Conservation (phyloP, 2,888 invertebrate genomes). For the Tetheella fluctuosa region DNA sequence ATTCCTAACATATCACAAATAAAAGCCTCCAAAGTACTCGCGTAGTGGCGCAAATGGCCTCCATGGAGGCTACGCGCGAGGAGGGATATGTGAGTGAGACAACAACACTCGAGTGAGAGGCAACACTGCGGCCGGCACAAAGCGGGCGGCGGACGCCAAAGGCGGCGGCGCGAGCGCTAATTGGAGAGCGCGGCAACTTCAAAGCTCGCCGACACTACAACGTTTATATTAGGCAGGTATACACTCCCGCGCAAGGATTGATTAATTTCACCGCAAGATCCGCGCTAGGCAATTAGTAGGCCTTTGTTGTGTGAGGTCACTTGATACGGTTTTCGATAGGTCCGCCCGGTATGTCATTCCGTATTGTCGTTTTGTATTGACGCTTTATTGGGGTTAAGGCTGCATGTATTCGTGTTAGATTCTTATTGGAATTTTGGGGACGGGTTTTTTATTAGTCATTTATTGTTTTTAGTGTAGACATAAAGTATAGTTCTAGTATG, state of each 20-base stretch:
- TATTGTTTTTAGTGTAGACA: background rate
- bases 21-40: conserved; percentile 9
- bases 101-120: conserved; percentile 42
- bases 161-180: conserved; percentile 79
- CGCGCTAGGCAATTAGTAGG: conserved; percentile 76
- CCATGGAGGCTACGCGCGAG: conserved; percentile 33
- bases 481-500: too few relatives aligned
- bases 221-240: conserved; percentile 81
- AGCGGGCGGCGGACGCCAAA: conserved; percentile 79
- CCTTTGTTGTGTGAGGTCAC: conserved; percentile 64
- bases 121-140: conserved; percentile 56
- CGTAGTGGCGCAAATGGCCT: conserved; percentile 33
- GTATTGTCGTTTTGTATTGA: conserved; percentile 38
- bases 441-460: background rate
- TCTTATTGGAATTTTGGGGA: conserved; percentile 34
- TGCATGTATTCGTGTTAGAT: conserved; percentile 24
- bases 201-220: conserved; percentile 74
- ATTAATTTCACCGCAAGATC: conserved; percentile 78
- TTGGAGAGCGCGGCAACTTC: conserved; percentile 79
- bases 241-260: conserved; percentile 61
- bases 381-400: conserved; percentile 16
- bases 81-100: conserved; percentile 44
- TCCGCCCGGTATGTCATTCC: conserved; percentile 17
- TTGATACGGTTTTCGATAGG: conserved; percentile 37
- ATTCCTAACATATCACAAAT: conserved; percentile 13